Percentiles rank a stretch among this genome's conserved stretches.
Evolutionary conservation across 1,140 invertebrate genomes (phyloP).

Genomic region (Drosophila kanapiae): DNA sequence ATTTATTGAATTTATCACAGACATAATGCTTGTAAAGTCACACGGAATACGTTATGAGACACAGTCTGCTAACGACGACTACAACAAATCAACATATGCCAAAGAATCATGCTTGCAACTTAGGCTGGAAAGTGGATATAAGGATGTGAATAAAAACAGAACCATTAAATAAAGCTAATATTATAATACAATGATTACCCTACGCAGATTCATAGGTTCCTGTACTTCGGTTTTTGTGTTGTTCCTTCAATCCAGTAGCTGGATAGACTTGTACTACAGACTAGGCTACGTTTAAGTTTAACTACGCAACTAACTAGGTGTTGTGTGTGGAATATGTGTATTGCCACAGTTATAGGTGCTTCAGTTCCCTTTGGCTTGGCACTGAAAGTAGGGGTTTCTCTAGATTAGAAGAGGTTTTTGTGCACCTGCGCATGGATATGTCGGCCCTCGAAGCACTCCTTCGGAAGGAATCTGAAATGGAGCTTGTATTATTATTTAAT

Average conservation of each 20-base stretch:
- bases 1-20: constrained; percentile 82
- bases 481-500: background rate
- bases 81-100: constrained; percentile 39
- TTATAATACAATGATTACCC: constrained; percentile 53
- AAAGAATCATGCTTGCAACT: constrained; percentile 39
- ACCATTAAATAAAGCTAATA: constrained; percentile 49
- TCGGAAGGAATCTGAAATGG: constrained; percentile 68
- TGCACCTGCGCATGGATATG: constrained; percentile 52
- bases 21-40: constrained; percentile 78
- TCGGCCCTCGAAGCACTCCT: constrained; percentile 72
- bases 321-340: constrained; percentile 30
- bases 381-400: constrained; percentile 3
- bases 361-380: constrained; percentile 28
- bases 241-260: constrained; percentile 16
- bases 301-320: constrained; percentile 41
- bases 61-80: constrained; percentile 61
- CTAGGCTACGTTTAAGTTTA: constrained; percentile 42
- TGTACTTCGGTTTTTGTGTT: constrained; percentile 60
- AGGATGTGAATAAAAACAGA: constrained; percentile 20
- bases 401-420: constrained; percentile 50
- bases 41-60: constrained; percentile 67
- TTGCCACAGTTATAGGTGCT: constrained; percentile 5
- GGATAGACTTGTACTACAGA: constrained; percentile 49
- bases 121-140: constrained; percentile 22
- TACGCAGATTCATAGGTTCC: constrained; percentile 74